Base-by-base conservation (phyloP, 1,140 invertebrate genomes). In the Cydia amplana region DNA sequence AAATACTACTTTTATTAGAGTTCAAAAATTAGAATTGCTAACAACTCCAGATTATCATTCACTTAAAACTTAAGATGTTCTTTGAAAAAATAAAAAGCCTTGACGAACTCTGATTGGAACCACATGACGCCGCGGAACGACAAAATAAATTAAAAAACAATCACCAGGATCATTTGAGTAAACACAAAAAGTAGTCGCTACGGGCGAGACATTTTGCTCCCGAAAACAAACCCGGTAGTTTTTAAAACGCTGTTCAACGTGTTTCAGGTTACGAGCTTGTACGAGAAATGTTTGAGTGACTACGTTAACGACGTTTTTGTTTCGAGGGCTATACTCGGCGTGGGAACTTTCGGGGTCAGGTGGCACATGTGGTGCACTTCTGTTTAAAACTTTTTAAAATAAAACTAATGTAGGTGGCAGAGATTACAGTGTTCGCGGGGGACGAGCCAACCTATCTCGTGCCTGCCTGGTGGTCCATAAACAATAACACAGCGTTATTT, bases 61-160 rank as follows among this genome's bases (percentile, higher is more conserved):
- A 60, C 55, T n/a, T 23, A 23, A 20, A 18, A 20, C 51, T 60
- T 10, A n/a, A 18, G 20, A 60, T 23, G 20, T 23, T 23, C 9
- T 10, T 10, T 18, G 78, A 90, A 91, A 91, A 92, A 88, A 75
- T 84, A 86, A 85, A 88, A 88, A 88, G 83, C 84, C 78, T 84
- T 79, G 80, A 82, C 83, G 74, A 74, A 75, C 82, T 75, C 81
- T 90, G 90, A 92, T 92, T 92, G 88, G 85, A 92, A 90, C 87
- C 90, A 92, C 84, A 92, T 92, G 90, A 90, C 88, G 82, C 78
- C 78, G 84, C 78, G 77, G 83, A 89, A 87, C 82, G 83, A 84
- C 78, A 83, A 81, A 86, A 91, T 89, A 91, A 91, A 90, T 92
- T 91, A 90, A 92, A 91, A 92, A 92, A 92, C 91, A 91, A 92